Evolutionary conservation across 1,140 invertebrate species (phyloP).

Genomic region (Drosophila insularis): DNA sequence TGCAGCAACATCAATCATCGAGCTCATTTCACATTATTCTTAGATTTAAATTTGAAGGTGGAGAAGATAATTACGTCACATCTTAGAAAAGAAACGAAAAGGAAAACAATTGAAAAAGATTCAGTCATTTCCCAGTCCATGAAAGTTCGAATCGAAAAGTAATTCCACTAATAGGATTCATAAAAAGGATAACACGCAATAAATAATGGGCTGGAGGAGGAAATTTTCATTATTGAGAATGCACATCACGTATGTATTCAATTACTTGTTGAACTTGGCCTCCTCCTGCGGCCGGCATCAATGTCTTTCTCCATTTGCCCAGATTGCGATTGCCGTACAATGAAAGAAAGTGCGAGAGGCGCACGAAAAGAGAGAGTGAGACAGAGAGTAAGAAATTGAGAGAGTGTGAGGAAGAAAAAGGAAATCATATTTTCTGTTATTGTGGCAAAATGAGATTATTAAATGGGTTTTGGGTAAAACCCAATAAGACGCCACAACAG

Average conservation of each 20-base stretch:
- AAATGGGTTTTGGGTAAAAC: constrained; percentile 79
- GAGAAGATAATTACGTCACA: constrained; percentile 9
- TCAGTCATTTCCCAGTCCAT: not conserved
- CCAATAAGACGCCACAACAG: constrained; percentile 65
- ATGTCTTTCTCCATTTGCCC: constrained; percentile 11
- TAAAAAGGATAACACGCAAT: constrained; percentile 79
- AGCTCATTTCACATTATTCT: constrained; percentile 25
- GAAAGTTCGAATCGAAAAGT: constrained; percentile 47
- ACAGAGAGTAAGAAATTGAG: not conserved
- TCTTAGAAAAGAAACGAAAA: constrained; percentile 13
- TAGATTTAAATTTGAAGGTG: not conserved
- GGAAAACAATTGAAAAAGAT: constrained; percentile 9
- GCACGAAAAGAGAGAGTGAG: not conserved
- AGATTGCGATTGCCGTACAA: constrained; percentile 50
- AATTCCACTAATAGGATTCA: constrained; percentile 81
- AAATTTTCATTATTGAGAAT: constrained; percentile 66
- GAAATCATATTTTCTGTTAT: constrained; percentile 82
- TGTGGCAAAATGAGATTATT: constrained; percentile 82
- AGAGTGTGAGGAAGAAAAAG: constrained; percentile 12
- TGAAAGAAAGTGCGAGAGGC: not conserved
- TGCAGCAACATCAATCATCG: constrained; percentile 55
- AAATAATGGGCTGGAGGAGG: constrained; percentile 62
- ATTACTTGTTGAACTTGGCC: constrained; percentile 75
- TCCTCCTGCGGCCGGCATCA: constrained; percentile 9
- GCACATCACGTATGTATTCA: constrained; percentile 73